Base-by-base conservation (phyloP, 2,888 invertebrate genomes). In the Marasmarcha lunaedactyla region DNA sequence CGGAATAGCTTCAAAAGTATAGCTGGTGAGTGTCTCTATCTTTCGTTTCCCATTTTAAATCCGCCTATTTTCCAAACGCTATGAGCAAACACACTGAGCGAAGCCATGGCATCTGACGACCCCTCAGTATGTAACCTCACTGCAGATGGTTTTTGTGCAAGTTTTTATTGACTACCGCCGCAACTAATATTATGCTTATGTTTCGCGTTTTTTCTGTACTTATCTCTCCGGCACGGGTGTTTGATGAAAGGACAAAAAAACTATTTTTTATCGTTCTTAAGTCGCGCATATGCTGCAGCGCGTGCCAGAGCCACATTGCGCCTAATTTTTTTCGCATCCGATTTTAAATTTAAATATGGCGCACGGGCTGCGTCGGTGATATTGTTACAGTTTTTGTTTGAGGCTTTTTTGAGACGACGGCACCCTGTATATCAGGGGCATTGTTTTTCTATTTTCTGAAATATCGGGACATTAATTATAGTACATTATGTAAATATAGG, bases 111-210 rank as follows among this genome's bases (percentile, higher is more conserved):
- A 30, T 30, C 30, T n/a, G 30, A 9, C 9, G 30, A 6, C 58
- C 57, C 33, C 63, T 63, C 61, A 57, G 20, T 68, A 71, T 76
- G 74, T 77, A 73, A 73, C 74, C 71, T 77, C 69, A 65, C 68
- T 59, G 61, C 57, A 54, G 51, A 50, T 35, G 44, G 63, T 79
- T 76, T 76, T 76, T 76, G 64, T 63, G 44, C 47, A 45, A 52
- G 53, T 73, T 77, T 77, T 78, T 79, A 71, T 70, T 56, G 52
- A 59, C 62, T 54, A 55, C 57, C 59, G 50, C 59, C 63, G 59
- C 73, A 64, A 68, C 72, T 74, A 78, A 79, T 78, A 73, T 79
- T 77, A 77, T 77, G 77, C 79, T 77, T 78, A 78, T 78, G 77
- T 78, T 76, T 71, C 71, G 44, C 65, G 71, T 77, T 79, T 79